Evolutionary conservation across 2,113 vertebrate genomes (phyloP).

Genomic region (Serinus canaria): DNA sequence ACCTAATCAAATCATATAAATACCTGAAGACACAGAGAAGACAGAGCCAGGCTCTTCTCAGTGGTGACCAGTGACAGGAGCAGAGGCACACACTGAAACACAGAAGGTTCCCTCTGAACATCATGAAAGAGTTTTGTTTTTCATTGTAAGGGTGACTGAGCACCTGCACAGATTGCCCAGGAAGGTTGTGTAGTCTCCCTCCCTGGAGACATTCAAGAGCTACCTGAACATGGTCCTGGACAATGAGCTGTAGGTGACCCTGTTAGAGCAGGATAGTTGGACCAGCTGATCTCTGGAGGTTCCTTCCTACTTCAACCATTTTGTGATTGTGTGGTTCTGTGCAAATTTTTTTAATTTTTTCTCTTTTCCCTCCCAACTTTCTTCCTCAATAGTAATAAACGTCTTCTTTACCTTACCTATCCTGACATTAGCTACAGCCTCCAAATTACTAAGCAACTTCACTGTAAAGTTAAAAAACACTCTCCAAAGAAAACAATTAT

Average conservation of each 20-base stretch:
- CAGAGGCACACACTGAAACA: background rate
- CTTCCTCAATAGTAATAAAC: background rate
- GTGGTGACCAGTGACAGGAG: background rate
- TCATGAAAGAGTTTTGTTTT: background rate
- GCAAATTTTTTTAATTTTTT: background rate
- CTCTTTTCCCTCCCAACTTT: background rate
- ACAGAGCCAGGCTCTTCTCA: background rate
- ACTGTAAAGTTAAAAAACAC: background rate
- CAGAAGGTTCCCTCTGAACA: background rate
- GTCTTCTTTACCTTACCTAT: background rate
- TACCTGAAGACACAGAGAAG: background rate
- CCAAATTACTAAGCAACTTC: background rate
- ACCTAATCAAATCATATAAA: background rate
- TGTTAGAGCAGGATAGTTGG: background rate
- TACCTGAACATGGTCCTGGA: background rate
- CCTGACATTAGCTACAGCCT: background rate
- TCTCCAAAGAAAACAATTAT: background rate
- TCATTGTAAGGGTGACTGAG: background rate
- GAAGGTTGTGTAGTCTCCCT: background rate
- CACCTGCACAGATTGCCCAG: background rate
- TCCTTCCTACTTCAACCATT: background rate
- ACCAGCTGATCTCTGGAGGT: background rate
- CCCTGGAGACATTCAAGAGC: background rate
- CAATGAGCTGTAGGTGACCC: background rate
- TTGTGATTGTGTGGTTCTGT: background rate